Percentiles rank a stretch among this genome's conserved stretches.
Evolutionary conservation across 2,113 vertebrate genomes (phyloP).

Genomic region (Corythornis vintsioides): DNA sequence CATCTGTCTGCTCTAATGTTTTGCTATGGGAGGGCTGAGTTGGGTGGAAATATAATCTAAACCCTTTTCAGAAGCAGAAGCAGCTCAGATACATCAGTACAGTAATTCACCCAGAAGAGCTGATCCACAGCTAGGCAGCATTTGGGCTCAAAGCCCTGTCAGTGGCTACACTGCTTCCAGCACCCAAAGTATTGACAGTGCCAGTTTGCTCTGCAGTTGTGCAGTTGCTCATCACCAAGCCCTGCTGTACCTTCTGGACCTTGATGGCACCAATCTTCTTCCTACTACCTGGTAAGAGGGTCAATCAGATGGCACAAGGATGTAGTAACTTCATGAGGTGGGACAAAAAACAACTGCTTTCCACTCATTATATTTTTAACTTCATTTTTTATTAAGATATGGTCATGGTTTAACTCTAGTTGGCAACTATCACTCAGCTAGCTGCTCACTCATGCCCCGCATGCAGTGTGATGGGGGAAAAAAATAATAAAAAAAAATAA

Average conservation of each 20-base stretch:
- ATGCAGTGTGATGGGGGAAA: background rate
- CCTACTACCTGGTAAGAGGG: background rate
- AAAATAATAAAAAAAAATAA: background rate
- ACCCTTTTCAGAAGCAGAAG: background rate
- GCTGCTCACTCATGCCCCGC: background rate
- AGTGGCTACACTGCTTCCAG: background rate
- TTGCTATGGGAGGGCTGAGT: background rate
- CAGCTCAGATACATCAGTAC: background rate
- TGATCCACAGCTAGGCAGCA: background rate
- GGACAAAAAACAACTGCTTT: background rate
- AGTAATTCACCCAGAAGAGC: background rate
- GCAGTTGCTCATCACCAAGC: background rate
- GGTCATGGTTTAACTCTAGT: background rate
- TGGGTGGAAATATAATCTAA: background rate
- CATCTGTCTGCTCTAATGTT: accelerated
- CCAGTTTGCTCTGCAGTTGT: background rate
- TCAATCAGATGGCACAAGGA: background rate
- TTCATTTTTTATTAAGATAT: background rate
- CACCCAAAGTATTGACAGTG: background rate
- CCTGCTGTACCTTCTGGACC: background rate
- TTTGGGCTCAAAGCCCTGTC: background rate
- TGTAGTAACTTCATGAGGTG: background rate
- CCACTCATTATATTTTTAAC: background rate
- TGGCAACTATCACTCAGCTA: background rate
- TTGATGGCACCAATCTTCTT: background rate